Evolutionary conservation across 1,140 invertebrate species (phyloP), one percentile per base, ranked within the genome.

Genomic region (Heliconius congener): DNA sequence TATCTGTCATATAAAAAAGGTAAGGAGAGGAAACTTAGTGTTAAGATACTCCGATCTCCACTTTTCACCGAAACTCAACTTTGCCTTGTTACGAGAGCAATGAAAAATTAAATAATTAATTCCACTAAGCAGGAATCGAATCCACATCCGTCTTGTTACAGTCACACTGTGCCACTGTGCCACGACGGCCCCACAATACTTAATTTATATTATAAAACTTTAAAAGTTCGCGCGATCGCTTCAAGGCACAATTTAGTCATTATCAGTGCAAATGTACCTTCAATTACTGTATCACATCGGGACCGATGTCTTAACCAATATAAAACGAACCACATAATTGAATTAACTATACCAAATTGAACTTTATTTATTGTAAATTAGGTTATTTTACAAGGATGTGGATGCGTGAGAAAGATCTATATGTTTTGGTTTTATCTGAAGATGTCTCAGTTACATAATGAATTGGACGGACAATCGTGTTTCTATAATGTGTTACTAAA

Each of bases 171-270:
- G n/a, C 19, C n/a, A 23, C 8, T 60, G 19, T 8, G 8, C n/a
- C n/a, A n/a, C 2, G n/a, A 16, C 42, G 11, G 42, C 13, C 13
- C 3, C 8, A 6, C 16, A 27, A 30, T 66, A 66, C 4, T 66
- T 30, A 66, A 27, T 66, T 30, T 66, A 66, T 66, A 66, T 66
- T 27, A 66, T 66, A 66, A 66, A 66, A 66, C 60, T 66, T 66
- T 66, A 30, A 66, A 66, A 66, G 19, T 55, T n/a, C 19, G 3
- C n/a, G 57, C n/a, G 19, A 23, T 66, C 23, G 60, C 60, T 30
- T 13, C 8, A 18, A 66, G 60, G 60, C 60, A 66, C 27, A 66
- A 66, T 66, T 66, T 66, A 66, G 60, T 66, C 60, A 66, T 66
- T 66, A 66, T 66, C 60, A n/a, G 60, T 30, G 23, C 60, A 66